These are phyloP conservation scores for Drosophila micromelanica DNA, from an alignment of 1,140 invertebrate species.

Conservation along the genomic window DNA sequence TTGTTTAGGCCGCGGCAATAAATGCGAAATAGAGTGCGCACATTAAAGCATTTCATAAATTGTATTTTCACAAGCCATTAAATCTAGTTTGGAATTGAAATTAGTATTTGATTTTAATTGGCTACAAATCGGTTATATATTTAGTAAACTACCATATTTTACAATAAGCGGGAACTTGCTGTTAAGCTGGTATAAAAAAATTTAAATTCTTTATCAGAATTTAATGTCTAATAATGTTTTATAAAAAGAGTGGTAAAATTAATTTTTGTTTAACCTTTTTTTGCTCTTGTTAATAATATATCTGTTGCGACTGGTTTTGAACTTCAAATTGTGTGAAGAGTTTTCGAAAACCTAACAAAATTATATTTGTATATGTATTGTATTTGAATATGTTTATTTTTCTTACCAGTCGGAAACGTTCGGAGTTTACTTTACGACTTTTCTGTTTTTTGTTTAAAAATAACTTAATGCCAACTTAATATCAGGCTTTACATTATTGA, in stretches of 20 bases:
- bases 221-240: too few species aligned
- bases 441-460: slow-evolving; percentile 33
- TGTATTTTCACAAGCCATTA: neutral
- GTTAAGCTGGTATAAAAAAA: too few species aligned
- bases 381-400: slow-evolving; percentile 9
- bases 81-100: too few species aligned
- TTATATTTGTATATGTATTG: too few species aligned
- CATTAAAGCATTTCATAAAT: slow-evolving; percentile 16
- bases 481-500: slow-evolving; percentile 27
- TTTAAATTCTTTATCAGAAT: too few species aligned
- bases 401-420: slow-evolving; percentile 34
- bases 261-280: too few species aligned
- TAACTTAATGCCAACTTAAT: slow-evolving; percentile 64
- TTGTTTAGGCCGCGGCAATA: slow-evolving; percentile 15
- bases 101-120: too few species aligned
- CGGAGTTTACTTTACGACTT: slow-evolving; percentile 30
- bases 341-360: neutral
- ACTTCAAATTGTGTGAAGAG: neutral
- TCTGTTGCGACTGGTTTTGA: neutral
- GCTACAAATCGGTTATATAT: too few species aligned
- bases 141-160: too few species aligned
- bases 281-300: too few species aligned
- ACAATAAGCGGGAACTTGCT: too few species aligned
- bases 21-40: neutral
- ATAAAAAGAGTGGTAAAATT: too few species aligned